These are phyloP conservation scores for Nerophis ophidion DNA, from an alignment of 2,113 vertebrate species.

Conservation along the genomic window DNA sequence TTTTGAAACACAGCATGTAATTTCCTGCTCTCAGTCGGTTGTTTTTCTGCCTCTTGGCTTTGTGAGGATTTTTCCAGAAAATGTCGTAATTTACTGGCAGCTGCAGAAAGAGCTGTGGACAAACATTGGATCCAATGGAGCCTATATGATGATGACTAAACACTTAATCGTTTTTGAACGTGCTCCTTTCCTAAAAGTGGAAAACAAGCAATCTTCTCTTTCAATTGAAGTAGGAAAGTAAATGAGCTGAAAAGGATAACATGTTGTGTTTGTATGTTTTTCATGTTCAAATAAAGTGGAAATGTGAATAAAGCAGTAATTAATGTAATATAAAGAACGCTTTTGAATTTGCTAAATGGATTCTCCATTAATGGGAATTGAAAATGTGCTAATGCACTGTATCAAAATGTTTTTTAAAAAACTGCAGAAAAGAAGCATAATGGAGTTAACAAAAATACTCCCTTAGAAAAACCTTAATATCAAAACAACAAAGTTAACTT, in stretches of 20 bases:
- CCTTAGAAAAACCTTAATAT: too few relatives aligned
- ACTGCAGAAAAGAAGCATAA: too few relatives aligned
- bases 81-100: constrained; percentile 43
- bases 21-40: not conserved
- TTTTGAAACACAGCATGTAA: constrained; percentile 22
- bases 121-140: constrained; percentile 31
- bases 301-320: too few relatives aligned
- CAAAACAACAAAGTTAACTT: too few relatives aligned
- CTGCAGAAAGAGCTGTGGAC: constrained; percentile 22
- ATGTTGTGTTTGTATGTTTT: too few relatives aligned
- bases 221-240: not conserved
- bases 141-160: constrained; percentile 23
- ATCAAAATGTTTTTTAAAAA: too few relatives aligned
- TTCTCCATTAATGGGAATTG: too few relatives aligned
- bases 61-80: constrained; percentile 54
- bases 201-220: not conserved
- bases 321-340: too few relatives aligned
- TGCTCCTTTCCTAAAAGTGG: not conserved
- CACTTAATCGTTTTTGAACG: constrained; percentile 6
- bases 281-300: too few relatives aligned
- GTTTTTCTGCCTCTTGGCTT: not conserved
- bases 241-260: not conserved
- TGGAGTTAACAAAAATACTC: too few relatives aligned
- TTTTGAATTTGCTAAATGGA: too few relatives aligned
- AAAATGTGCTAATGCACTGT: too few relatives aligned